Evolutionary conservation across 92 coral and sea anemone species (phyloP), one percentile per base, ranked within the genome.

Genomic region (Virgularia gustaviana): DNA sequence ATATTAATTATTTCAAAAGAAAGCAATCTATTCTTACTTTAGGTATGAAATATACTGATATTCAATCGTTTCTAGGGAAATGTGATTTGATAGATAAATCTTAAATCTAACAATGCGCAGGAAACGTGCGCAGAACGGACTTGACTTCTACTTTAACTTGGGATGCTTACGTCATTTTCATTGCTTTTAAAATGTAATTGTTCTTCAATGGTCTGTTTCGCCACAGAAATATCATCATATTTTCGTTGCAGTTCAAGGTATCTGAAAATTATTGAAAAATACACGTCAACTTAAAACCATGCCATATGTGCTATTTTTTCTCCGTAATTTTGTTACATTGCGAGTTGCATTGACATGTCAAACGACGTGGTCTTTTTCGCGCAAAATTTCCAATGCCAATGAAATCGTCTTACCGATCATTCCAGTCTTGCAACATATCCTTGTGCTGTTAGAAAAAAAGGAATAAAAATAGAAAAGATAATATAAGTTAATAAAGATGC

Each of bases 151-250:
- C 16, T 29, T 32, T 25, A 42, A 29, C 19, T 2, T 5, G 31
- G 3, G 22, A 15, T 37, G 25, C 67, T 6, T 63, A 90, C 96
- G 86, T 80, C 97, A 20, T 81, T 88, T 62, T 90, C 97, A n/a
- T 84, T 89, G 45, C 77, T 79, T 75, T 82, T 88, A 78, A 88
- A 90, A 30, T 88, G 88, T 41, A 79, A 73, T 53, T 90, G 97
- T 54, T 90, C 89, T 44, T 85, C 85, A 20, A 90, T 71, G 43
- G 86, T 85, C 3, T 83, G 77, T 77, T 80, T 73, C 29, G 83
- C 74, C 51, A 90, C 79, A 1, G 82, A 73, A 70, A 83, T 78
- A 37, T 90, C 97, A 59, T 90, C 97, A 59, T 80, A 82, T 42
- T 78, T 85, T 16, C 44, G 81, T 61, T 90, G 97, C 4, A 88